These are phyloP conservation scores for Oreochromis mossambicus DNA, from an alignment of 2,797 vertebrate genomes.

Conservation along the genomic window DNA sequence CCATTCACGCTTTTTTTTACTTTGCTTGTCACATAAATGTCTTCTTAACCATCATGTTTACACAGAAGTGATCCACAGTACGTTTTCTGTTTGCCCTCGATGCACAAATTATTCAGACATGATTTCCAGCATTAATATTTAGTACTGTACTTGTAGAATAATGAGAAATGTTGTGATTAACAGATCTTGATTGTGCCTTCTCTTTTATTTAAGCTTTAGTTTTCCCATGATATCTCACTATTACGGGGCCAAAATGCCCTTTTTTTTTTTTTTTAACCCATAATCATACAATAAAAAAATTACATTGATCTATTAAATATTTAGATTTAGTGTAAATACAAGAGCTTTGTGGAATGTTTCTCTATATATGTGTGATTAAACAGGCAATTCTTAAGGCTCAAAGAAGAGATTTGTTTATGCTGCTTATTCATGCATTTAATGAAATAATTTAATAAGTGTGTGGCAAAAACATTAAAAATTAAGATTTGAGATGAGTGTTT, in stretches of 20 bases:
- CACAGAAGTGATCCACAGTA: background rate
- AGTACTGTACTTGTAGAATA: background rate
- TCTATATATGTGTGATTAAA: background rate
- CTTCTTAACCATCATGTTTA: slow-evolving; percentile 15
- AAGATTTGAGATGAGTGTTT: background rate
- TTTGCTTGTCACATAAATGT: background rate
- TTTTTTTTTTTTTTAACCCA: background rate
- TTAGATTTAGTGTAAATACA: background rate
- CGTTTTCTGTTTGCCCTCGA: background rate
- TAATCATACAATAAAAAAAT: background rate
- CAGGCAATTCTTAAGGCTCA: background rate
- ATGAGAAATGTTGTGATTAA: slow-evolving; percentile 13
- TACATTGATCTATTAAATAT: background rate
- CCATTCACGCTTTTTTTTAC: background rate
- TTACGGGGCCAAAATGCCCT: background rate
- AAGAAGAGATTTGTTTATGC: background rate
- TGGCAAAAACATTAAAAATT: background rate
- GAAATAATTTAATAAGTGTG: background rate
- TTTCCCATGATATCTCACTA: slow-evolving; percentile 3
- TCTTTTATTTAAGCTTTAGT: slow-evolving; percentile 40
- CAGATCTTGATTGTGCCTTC: slow-evolving; percentile 58
- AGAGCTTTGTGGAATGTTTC: slow-evolving; percentile 21
- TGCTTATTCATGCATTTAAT: background rate
- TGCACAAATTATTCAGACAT: background rate
- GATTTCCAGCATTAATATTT: background rate